Evolutionary conservation across 2,797 vertebrate genomes (phyloP).

Genomic region (Sphenodon punctatus): DNA sequence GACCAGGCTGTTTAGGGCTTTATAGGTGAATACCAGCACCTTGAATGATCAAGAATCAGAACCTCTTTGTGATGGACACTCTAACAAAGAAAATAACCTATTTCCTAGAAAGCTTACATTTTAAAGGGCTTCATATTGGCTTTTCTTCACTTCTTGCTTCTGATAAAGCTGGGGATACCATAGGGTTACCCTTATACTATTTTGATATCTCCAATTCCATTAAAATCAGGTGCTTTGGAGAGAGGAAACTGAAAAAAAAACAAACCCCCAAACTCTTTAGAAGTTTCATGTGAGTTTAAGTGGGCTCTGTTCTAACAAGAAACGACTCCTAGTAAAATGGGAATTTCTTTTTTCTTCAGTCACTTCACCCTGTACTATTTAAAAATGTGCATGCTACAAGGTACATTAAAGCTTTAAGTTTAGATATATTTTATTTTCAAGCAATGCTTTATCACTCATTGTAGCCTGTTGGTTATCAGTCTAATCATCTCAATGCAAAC

Average conservation of each 20-base stretch:
- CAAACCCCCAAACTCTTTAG: not conserved
- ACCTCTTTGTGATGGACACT: too few relatives aligned
- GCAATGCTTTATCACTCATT: not conserved
- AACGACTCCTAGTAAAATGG: not conserved
- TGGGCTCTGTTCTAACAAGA: not conserved
- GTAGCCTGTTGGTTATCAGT: not conserved
- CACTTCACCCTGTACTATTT: not conserved
- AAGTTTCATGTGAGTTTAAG: not conserved
- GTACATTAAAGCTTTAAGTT: not conserved
- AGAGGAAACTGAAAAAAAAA: not conserved
- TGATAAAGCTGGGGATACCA: not conserved
- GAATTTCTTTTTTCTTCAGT: not conserved
- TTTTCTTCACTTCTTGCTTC: not conserved
- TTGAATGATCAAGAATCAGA: too few relatives aligned
- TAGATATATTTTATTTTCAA: not conserved
- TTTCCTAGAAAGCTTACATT: too few relatives aligned
- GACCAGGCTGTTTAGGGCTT: too few relatives aligned
- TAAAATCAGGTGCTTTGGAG: not conserved
- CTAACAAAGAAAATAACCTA: too few relatives aligned
- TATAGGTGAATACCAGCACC: too few relatives aligned
- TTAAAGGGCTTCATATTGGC: not conserved
- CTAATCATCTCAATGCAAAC: not conserved
- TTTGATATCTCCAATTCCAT: not conserved
- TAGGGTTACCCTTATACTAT: not conserved
- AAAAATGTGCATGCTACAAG: not conserved